A percentile compares a stretch with the other conserved stretches of the same genome.
Conservation (phyloP, 2,888 invertebrate genomes). For the Sipha maydis region DNA sequence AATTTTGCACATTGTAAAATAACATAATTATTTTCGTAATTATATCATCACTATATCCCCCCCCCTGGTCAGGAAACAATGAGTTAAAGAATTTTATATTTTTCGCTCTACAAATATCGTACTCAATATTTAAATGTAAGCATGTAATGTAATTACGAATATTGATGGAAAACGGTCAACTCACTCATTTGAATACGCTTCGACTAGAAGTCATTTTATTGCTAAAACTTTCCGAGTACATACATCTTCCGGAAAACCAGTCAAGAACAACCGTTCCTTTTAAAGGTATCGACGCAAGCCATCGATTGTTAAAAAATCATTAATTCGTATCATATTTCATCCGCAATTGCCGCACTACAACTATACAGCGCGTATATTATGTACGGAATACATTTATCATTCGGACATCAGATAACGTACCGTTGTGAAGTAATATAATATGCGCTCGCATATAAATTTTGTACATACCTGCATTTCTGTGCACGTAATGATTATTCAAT, state of each 20-base stretch:
- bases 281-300: not conserved
- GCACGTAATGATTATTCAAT: not conserved
- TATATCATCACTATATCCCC: too few species aligned
- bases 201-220: not conserved
- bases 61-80: too few species aligned
- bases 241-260: not conserved
- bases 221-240: not conserved
- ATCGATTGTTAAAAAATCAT: not conserved
- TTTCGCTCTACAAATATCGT: not conserved
- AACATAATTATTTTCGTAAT: too few species aligned
- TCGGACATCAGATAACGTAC: not conserved
- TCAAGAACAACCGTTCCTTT: not conserved
- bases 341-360: not conserved
- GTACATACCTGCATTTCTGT: not conserved
- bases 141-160: not conserved
- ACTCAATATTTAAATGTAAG: not conserved
- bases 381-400: not conserved
- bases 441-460: not conserved
- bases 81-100: not conserved
- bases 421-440: not conserved
- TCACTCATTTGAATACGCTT: not conserved
- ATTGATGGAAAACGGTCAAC: not conserved
- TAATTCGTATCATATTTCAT: constrained; percentile 35
- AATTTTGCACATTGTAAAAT: too few species aligned
- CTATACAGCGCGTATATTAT: not conserved